These are phyloP conservation scores for Drosophila kuntzei DNA, from an alignment of 2,888 invertebrate species.

Conservation along the genomic window DNA sequence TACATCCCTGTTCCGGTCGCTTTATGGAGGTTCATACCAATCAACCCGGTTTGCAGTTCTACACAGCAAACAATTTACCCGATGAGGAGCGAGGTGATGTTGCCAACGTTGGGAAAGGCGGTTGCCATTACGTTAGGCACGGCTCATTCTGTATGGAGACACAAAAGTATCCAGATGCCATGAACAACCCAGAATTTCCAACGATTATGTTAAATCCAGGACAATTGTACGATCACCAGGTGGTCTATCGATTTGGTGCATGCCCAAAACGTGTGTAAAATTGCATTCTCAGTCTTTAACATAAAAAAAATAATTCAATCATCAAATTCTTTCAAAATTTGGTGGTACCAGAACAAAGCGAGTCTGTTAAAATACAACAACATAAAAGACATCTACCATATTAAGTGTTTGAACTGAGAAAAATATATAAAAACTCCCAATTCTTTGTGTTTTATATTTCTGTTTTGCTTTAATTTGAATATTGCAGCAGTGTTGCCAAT, in stretches of 20 bases:
- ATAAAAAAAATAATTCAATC: not conserved
- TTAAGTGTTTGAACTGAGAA: not conserved
- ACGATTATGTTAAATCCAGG: slow-evolving; percentile 90
- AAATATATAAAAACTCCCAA: not conserved
- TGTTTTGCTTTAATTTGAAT: not conserved
- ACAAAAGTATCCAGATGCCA: slow-evolving; percentile 95
- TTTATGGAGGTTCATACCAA: slow-evolving; percentile 92
- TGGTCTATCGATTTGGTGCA: slow-evolving; percentile 70
- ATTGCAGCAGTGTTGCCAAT: no score
- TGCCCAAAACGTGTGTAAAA: slow-evolving; percentile 64
- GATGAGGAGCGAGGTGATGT: slow-evolving; percentile 86
- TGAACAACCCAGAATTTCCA: slow-evolving; percentile 93
- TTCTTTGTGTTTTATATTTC: not conserved
- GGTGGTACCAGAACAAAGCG: not conserved
- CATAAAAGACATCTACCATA: not conserved
- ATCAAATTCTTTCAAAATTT: not conserved
- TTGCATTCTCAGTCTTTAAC: not conserved
- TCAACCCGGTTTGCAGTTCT: slow-evolving; percentile 96
- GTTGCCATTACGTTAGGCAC: slow-evolving; percentile 90
- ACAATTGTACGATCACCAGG: slow-evolving; percentile 89
- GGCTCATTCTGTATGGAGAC: slow-evolving; percentile 95
- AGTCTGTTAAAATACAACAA: not conserved
- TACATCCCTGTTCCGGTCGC: slow-evolving; percentile 90
- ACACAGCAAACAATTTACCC: slow-evolving; percentile 92
- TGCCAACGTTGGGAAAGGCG: slow-evolving; percentile 90